Base-by-base conservation (phyloP, 2,113 vertebrate species). In the Pitta sordida region DNA sequence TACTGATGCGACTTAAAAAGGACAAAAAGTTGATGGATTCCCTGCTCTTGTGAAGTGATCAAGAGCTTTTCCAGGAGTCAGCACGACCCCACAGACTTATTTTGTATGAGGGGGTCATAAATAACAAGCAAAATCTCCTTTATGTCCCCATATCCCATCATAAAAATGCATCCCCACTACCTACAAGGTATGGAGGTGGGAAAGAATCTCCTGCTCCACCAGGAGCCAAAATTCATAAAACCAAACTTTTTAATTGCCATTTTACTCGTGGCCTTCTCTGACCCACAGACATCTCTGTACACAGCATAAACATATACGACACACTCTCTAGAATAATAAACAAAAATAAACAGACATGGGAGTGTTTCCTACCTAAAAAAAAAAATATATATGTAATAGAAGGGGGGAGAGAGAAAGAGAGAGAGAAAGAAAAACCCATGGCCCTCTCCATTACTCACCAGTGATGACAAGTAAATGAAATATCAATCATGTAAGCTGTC, bases 401-500 rank as follows among this genome's bases (percentile, higher is more conserved):
- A n/a, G n/a, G n/a, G n/a, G n/a, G n/a, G n/a, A 15, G 0, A 16
- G 17, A 27, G 37, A 5, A 20, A 12, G 21, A 7, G 24, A 16
- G 55, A 23, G 30, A 30, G 16, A 34, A 53, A 44, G 11, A 69
- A 78, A 63, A 84, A 39, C 86, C n/a, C 91, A 74, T 3, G 76
- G 95, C 30, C 63, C 88, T 97, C 58, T 94, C 96, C 97, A 97
- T 98, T 97, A 97, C 97, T 98, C 98, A 98, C 83, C 91, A 84
- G 93, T 70, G 96, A 97, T 97, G 98, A 98, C 98, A 98, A 97
- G 97, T 97, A 98, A 98, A 97, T 98, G 97, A 98, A 98, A 97
- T 98, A 98, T 97, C 98, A 98, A 98, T 98, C 97, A 98, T 98
- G 97, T 97, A 96, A 97, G 95, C 97, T 98, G 97, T 97, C 98